These are phyloP conservation scores for Chaetodon auriga DNA, from an alignment of 2,113 vertebrate genomes.

Conservation along the genomic window DNA sequence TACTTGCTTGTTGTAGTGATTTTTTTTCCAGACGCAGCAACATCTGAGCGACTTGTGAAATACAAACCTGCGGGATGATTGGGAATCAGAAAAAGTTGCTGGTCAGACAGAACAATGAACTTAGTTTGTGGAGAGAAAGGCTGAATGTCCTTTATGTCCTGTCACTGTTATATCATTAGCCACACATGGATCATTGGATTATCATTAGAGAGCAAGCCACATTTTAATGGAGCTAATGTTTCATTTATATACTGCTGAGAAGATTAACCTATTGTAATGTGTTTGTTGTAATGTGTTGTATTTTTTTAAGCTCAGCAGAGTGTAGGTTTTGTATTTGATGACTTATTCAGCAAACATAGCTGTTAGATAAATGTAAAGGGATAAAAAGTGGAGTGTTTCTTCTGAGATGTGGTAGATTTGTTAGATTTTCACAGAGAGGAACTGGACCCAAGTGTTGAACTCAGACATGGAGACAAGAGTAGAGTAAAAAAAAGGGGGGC, in stretches of 20 bases:
- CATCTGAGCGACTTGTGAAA: conserved; percentile 68
- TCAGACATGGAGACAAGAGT: too few species aligned
- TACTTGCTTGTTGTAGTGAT: conserved; percentile 71
- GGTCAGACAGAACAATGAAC: conserved; percentile 2
- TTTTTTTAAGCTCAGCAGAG: not conserved
- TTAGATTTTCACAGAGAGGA: too few species aligned
- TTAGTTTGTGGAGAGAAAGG: not conserved
- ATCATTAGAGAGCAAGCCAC: too few species aligned
- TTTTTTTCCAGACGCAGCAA: conserved; percentile 69
- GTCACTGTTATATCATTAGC: not conserved
- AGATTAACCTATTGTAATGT: not conserved
- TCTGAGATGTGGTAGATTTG: too few species aligned
- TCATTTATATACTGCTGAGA: not conserved
- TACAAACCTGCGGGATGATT: conserved; percentile 31
- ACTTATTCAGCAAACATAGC: not conserved
- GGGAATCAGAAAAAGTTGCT: not conserved
- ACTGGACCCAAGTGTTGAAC: too few species aligned
- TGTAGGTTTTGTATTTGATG: not conserved
- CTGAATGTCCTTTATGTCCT: not conserved
- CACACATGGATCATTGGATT: too few species aligned
- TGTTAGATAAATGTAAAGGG: not conserved
- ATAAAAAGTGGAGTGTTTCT: not conserved
- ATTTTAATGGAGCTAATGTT: not conserved
- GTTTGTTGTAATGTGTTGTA: too few species aligned
- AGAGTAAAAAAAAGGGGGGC: too few species aligned